Evolutionary conservation across 2,797 vertebrate genomes (phyloP).

Genomic region (Falco columbarius): DNA sequence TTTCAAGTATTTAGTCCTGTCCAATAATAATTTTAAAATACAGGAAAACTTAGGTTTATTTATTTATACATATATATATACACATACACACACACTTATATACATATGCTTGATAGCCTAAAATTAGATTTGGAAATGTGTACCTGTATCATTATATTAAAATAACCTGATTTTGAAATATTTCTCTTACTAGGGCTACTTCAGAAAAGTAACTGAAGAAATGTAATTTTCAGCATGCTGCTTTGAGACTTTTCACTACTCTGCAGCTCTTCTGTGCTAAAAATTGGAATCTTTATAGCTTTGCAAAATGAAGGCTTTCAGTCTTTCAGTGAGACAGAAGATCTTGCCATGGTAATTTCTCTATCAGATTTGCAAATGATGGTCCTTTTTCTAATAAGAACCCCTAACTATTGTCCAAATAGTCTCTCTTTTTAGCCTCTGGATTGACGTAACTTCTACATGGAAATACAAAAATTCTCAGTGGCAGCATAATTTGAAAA

Average conservation of each 20-base stretch:
- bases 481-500: conserved; percentile 1
- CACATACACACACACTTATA: neutral
- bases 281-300: neutral
- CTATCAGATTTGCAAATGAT: neutral
- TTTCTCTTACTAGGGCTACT: neutral
- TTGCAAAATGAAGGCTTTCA: neutral
- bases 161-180: neutral
- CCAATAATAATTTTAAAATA: neutral
- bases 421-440: neutral
- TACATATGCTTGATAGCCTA: neutral
- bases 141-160: neutral
- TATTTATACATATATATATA: neutral
- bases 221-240: neutral
- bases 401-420: neutral
- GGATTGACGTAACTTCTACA: neutral
- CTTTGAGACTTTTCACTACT: neutral
- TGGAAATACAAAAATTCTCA: conserved; percentile 1
- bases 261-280: neutral
- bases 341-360: neutral
- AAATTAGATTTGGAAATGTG: neutral
- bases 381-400: neutral
- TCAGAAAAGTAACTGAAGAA: neutral
- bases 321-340: neutral
- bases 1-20: neutral
- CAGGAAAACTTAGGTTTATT: neutral